phyloP scores from a whole-genome alignment of 2,797 vertebrate genomes.

The Graptemys geographica region DNA sequence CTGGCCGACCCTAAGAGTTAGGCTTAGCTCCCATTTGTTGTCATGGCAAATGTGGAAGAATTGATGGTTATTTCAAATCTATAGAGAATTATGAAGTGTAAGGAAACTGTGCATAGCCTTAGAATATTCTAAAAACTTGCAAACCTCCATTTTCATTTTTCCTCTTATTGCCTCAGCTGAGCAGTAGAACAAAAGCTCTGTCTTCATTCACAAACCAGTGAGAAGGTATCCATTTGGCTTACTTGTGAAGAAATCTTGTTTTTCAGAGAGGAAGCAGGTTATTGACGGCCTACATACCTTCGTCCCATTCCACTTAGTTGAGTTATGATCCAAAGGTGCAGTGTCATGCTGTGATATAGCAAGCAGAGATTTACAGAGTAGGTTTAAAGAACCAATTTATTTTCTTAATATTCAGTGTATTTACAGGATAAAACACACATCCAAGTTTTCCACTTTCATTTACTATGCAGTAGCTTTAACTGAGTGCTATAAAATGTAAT shows the following conservation, averaged over 20 bases:
- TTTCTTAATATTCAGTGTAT: not conserved
- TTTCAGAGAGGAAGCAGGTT: not conserved
- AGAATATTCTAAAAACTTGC: rapidly evolving
- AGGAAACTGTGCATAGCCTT: too few relatives aligned
- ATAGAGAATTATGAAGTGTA: too few relatives aligned
- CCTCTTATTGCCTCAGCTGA: rapidly evolving
- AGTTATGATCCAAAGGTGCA: not conserved
- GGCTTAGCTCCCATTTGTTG: too few relatives aligned
- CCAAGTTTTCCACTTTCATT: not conserved
- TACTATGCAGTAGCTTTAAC: slow-evolving; percentile 11
- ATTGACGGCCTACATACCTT: not conserved
- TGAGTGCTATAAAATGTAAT: not conserved
- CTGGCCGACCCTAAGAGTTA: too few relatives aligned
- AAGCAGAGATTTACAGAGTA: not conserved
- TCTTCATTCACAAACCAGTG: not conserved
- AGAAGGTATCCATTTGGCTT: not conserved
- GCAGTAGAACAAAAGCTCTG: not conserved
- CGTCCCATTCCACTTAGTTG: not conserved
- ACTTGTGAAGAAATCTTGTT: not conserved
- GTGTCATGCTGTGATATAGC: not conserved
- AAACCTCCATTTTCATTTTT: not conserved
- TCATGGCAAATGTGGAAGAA: too few relatives aligned
- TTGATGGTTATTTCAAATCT: too few relatives aligned
- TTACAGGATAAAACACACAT: not conserved
- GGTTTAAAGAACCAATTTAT: not conserved